Evolutionary conservation across 2,797 vertebrate genomes (phyloP).

Genomic region (Gymnocypris eckloni): DNA sequence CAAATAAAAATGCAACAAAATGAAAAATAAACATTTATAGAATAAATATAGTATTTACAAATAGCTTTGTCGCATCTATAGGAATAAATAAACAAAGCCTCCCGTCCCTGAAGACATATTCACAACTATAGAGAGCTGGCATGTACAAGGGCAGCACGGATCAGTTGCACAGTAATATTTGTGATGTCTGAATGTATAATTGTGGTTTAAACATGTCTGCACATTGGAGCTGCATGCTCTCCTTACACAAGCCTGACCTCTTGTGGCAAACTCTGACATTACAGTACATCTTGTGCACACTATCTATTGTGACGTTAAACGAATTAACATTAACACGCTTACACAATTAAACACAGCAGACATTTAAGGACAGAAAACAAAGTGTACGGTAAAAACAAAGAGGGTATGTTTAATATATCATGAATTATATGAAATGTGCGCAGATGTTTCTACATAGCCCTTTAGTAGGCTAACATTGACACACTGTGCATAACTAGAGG

Average conservation of each 20-base stretch:
- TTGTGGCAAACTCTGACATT: constrained; percentile 61
- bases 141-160: constrained; percentile 66
- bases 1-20: constrained; percentile 71
- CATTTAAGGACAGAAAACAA: constrained; percentile 1
- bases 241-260: constrained; percentile 61
- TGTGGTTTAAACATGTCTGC: neutral
- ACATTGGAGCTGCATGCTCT: constrained; percentile 29
- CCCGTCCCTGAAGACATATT: constrained; percentile 79
- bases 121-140: constrained; percentile 72
- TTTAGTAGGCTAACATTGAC: constrained; percentile 21
- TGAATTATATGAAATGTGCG: constrained; percentile 45
- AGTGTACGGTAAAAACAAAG: constrained; percentile 36
- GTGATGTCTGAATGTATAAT: constrained; percentile 52
- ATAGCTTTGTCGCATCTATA: constrained; percentile 83
- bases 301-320: constrained; percentile 57
- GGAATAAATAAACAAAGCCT: constrained; percentile 85
- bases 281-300: constrained; percentile 65
- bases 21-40: constrained; percentile 84
- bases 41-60: constrained; percentile 89
- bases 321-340: neutral
- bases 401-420: constrained; percentile 49
- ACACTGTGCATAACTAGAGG: neutral
- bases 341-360: neutral
- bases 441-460: constrained; percentile 27
- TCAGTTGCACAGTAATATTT: constrained; percentile 66